Conservation (phyloP, 1,140 invertebrate genomes). For the Drosophila erecta region DNA sequence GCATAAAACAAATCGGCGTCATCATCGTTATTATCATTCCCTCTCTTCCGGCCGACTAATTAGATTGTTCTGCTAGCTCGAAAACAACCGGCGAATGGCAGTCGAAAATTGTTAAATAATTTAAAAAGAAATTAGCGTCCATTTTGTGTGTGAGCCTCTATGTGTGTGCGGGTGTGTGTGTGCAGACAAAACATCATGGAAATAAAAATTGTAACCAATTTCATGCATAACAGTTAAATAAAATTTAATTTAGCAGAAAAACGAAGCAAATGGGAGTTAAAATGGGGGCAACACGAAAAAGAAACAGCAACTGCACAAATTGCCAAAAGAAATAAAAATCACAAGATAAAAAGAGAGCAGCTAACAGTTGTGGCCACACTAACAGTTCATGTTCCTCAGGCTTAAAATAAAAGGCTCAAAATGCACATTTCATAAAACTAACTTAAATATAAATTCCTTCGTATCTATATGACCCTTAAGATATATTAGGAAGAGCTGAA, state of each 20-base stretch:
- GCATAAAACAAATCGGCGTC: slow-evolving; percentile 77
- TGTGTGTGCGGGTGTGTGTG: slow-evolving; percentile 10
- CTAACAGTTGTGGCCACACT: neutral
- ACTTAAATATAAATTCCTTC: too few relatives aligned
- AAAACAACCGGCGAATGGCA: slow-evolving; percentile 36
- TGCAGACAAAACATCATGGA: slow-evolving; percentile 58
- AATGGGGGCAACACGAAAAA: slow-evolving; percentile 23
- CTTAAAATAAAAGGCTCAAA: neutral
- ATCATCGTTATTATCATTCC: slow-evolving; percentile 54
- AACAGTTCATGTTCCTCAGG: neutral
- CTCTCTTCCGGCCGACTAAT: slow-evolving; percentile 43
- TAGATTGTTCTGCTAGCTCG: slow-evolving; percentile 63
- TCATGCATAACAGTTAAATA: slow-evolving; percentile 78
- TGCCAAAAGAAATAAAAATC: slow-evolving; percentile 56
- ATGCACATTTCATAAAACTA: too few relatives aligned
- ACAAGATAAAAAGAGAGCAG: slow-evolving; percentile 35
- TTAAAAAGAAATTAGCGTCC: slow-evolving; percentile 79
- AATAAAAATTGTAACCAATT: slow-evolving; percentile 75
- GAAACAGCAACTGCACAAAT: slow-evolving; percentile 42
- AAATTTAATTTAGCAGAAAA: slow-evolving; percentile 81
- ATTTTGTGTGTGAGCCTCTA: slow-evolving; percentile 35
- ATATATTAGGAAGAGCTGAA: too few relatives aligned
- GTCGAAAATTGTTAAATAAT: slow-evolving; percentile 78
- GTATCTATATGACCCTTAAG: too few relatives aligned
- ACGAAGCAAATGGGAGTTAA: slow-evolving; percentile 52